These are phyloP conservation scores for Drosophila pachea DNA, from an alignment of 1,140 invertebrate genomes.

Conservation along the genomic window DNA sequence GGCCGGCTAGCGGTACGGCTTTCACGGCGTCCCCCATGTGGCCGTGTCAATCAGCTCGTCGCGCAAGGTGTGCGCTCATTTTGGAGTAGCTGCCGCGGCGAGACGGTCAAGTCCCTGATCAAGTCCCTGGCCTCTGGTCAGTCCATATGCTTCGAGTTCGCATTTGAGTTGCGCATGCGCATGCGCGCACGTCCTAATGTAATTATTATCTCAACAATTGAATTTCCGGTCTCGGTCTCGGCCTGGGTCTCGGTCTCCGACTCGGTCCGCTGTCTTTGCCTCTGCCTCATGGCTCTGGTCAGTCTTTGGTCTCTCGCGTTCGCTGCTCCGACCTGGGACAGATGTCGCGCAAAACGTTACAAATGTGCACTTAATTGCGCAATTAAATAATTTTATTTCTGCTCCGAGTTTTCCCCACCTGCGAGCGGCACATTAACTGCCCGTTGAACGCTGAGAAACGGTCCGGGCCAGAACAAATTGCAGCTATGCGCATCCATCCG, in stretches of 20 bases:
- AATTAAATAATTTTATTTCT: constrained; percentile 78
- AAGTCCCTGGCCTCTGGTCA: constrained; percentile 18
- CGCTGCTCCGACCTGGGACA: constrained; percentile 56
- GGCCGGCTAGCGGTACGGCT: constrained; percentile 19
- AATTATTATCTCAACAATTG: constrained; percentile 79
- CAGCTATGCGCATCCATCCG: constrained; percentile 43
- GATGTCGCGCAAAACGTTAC: constrained; percentile 78
- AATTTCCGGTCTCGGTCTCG: constrained; percentile 74
- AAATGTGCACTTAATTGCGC: constrained; percentile 78
- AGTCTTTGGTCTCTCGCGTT: constrained; percentile 39
- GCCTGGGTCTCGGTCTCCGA: constrained; percentile 9
- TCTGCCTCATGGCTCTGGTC: too few species aligned
- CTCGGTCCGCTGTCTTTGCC: constrained; percentile 6
- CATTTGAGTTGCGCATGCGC: constrained; percentile 67
- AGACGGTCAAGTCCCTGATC: constrained; percentile 21
- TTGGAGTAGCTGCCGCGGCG: constrained; percentile 15
- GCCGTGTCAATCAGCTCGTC: constrained; percentile 76
- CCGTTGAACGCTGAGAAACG: constrained; percentile 31
- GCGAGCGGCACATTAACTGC: constrained; percentile 36
- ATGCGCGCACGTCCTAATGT: constrained; percentile 78
- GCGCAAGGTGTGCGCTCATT: constrained; percentile 69
- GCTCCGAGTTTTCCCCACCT: constrained; percentile 43
- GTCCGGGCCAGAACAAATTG: constrained; percentile 61
- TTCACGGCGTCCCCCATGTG: constrained; percentile 60
- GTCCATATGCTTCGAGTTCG: constrained; percentile 42